Base-by-base conservation (phyloP, 2,797 vertebrate genomes). In the Anguilla pacifica region DNA sequence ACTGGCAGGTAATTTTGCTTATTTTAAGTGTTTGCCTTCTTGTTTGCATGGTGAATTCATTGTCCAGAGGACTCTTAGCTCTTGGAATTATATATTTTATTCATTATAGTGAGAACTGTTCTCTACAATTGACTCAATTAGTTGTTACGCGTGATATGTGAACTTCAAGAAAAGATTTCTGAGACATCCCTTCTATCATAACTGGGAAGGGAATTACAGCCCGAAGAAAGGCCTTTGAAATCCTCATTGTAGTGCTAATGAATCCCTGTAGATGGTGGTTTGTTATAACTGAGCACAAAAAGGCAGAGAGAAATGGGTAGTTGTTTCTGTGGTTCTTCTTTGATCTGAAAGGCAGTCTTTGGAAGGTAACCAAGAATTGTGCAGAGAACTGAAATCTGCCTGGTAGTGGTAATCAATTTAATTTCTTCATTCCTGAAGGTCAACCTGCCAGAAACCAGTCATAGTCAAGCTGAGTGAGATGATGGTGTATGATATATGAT, bases 181-280 rank as follows among this genome's bases (percentile, higher is more conserved):
- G 1, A 31, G 25, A 72, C 25, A 7, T n/a, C 25, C 64, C 28
- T 72, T 31, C 2, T 1, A 72, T 72, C 28, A 35, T 72, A 72
- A 13, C 28, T 31, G 10, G 64, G 64, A 70, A 70, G 25, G 64
- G n/a, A 9, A 28, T 70, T 28, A n/a, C 25, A n/a, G 64, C 64
- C 64, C 28, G 64, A 28, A n/a, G 28, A 70, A n/a, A 70, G 6
- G 6, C 19, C 59, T 61, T 25, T 25, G 25, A 72, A 43, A 86
- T 39, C 46, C 49, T n/a, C 19, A 49, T 77, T 77, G 15, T 28
- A 86, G 67, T 57, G 86, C 15, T 79, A 86, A 86, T 86, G 35
- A 9, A 15, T 13, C 72, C 70, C 35, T 39, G 67, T 2, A n/a
- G 46, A 86, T 72, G 59, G 39, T 64, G 57, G 6, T 53, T 64